Evolutionary conservation across 1,140 invertebrate genomes (phyloP).

Genomic region (Conus betulinus): DNA sequence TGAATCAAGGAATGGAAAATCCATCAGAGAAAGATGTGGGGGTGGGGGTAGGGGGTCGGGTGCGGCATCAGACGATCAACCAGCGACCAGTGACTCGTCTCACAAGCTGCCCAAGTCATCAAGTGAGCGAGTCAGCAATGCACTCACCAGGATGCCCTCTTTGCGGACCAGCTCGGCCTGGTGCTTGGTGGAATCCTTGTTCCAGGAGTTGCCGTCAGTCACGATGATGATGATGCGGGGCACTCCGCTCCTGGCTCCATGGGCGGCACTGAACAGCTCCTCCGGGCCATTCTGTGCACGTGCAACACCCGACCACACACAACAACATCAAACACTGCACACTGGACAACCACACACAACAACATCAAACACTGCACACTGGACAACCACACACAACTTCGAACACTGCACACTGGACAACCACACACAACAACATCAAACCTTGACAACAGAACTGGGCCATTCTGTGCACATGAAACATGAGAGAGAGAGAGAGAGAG

Average conservation of each 20-base stretch:
- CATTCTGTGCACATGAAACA: background rate
- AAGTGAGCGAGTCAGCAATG: background rate
- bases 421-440: too few relatives aligned
- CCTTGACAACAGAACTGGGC: too few relatives aligned
- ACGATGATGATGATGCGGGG: conserved; percentile 44
- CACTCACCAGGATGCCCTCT: conserved; percentile 47
- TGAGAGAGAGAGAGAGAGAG: background rate
- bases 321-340: too few relatives aligned
- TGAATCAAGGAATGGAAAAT: too few relatives aligned
- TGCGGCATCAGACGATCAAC: background rate
- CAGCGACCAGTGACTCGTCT: background rate
- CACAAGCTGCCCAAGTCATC: background rate
- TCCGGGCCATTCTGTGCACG: conserved; percentile 13
- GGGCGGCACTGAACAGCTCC: conserved; percentile 35
- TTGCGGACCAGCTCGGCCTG: conserved; percentile 34
- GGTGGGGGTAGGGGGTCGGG: too few relatives aligned
- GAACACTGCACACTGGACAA: too few relatives aligned
- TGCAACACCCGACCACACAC: background rate
- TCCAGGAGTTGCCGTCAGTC: conserved; percentile 49
- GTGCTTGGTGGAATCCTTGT: conserved; percentile 1
- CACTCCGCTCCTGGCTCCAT: conserved; percentile 37
- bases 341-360: too few relatives aligned
- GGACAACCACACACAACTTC: too few relatives aligned
- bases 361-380: too few relatives aligned
- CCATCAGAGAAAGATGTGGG: too few relatives aligned